phyloP scores from a whole-genome alignment of 2,797 vertebrate species.

The Prionace glauca region DNA sequence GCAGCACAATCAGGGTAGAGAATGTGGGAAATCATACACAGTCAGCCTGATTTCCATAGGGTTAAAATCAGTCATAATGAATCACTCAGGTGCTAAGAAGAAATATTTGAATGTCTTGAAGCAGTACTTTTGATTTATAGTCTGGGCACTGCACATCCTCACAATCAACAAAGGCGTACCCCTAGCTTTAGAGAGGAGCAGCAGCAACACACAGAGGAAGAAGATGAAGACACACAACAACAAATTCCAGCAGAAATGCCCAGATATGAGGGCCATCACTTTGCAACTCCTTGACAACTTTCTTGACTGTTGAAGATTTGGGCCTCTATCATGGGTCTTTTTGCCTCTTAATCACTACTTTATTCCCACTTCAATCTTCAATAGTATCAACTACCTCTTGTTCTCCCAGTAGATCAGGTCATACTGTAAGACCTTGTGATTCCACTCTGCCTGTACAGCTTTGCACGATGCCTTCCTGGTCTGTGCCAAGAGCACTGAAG shows the following conservation, averaged over 20 bases:
- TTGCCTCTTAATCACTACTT: not conserved
- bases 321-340: not conserved
- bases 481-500: not conserved
- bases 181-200: not conserved
- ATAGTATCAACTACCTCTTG: not conserved
- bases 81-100: not conserved
- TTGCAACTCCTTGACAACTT: not conserved
- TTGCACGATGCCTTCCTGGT: not conserved
- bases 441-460: not conserved
- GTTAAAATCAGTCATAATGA: not conserved
- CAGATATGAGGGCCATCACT: not conserved
- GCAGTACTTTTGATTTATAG: not conserved
- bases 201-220: not conserved
- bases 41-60: not conserved
- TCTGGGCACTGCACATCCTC: not conserved
- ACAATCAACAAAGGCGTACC: not conserved
- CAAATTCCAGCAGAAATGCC: not conserved
- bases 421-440: not conserved
- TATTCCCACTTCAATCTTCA: not conserved
- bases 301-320: not conserved
- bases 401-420: not conserved
- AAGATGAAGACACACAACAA: not conserved
- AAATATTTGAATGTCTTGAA: not conserved
- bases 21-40: not conserved
- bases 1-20: not conserved